Conservation (phyloP, 2,113 vertebrate genomes). For the Alligator sinensis region DNA sequence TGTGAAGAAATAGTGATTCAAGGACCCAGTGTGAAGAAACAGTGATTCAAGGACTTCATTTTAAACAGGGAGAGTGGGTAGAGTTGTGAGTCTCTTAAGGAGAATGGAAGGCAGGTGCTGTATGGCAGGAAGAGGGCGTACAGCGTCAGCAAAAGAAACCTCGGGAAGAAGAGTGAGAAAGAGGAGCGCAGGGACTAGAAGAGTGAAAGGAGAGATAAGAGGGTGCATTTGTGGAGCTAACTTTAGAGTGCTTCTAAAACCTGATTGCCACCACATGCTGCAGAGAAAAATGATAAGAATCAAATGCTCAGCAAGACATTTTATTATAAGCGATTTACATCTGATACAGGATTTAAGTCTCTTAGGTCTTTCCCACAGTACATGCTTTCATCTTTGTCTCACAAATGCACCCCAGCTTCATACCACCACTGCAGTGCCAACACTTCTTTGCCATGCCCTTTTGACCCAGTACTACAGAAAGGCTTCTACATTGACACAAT, state of each 20-base stretch:
- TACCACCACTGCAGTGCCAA: background rate
- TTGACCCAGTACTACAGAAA: rapidly evolving
- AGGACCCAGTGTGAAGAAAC: background rate
- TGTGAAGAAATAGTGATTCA: background rate
- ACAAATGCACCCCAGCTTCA: background rate
- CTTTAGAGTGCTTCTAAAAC: slow-evolving; percentile 34
- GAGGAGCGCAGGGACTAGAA: background rate
- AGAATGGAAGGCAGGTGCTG: background rate
- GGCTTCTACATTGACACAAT: rapidly evolving
- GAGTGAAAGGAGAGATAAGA: background rate
- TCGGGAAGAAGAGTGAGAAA: slow-evolving; percentile 17
- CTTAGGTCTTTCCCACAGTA: background rate
- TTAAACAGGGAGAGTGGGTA: background rate
- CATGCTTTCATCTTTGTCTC: background rate
- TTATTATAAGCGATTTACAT: background rate
- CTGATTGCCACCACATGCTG: background rate
- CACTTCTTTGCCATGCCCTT: background rate
- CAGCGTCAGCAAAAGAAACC: slow-evolving; percentile 16
- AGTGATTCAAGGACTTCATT: background rate
- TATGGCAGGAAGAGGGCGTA: background rate
- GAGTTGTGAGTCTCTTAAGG: background rate
- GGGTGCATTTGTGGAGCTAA: background rate
- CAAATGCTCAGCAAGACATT: background rate
- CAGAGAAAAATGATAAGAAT: slow-evolving; percentile 33
- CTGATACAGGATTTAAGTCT: no score